Percentiles rank a stretch among this genome's conserved stretches.
These are phyloP conservation scores for Micronycteris hirsuta DNA, from an alignment of 2,113 vertebrate genomes.

Conservation along the genomic window DNA sequence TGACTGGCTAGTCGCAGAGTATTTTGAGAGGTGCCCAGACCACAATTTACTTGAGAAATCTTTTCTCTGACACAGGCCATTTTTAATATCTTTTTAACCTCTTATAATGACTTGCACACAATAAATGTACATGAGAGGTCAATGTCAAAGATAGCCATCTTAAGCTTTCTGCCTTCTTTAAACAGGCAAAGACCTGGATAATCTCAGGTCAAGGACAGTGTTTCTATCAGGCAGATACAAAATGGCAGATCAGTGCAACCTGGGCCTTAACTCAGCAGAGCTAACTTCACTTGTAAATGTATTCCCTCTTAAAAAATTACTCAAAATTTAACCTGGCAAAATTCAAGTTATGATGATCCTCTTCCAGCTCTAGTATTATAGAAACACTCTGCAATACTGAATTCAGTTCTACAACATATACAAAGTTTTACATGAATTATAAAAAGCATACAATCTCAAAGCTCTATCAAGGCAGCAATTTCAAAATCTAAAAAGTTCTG, in stretches of 20 bases:
- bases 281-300: background rate
- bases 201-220: background rate
- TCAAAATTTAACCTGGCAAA: constrained; percentile 1
- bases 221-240: background rate
- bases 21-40: background rate
- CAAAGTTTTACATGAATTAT: background rate
- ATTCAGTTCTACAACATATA: background rate
- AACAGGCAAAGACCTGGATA: background rate
- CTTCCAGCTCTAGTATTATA: background rate
- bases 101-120: background rate
- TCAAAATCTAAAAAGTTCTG: background rate
- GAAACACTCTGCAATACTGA: background rate
- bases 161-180: background rate
- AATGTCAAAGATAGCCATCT: background rate
- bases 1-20: background rate
- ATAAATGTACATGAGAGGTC: background rate
- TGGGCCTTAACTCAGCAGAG: background rate
- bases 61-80: background rate
- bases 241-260: background rate
- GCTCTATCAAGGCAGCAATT: background rate
- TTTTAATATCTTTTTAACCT: background rate
- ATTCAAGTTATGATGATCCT: background rate
- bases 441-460: background rate
- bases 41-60: background rate
- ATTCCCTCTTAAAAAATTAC: constrained; percentile 23